Evolutionary conservation across 2,113 vertebrate species (phyloP).

Genomic region (Romanogobio albipinnatus): DNA sequence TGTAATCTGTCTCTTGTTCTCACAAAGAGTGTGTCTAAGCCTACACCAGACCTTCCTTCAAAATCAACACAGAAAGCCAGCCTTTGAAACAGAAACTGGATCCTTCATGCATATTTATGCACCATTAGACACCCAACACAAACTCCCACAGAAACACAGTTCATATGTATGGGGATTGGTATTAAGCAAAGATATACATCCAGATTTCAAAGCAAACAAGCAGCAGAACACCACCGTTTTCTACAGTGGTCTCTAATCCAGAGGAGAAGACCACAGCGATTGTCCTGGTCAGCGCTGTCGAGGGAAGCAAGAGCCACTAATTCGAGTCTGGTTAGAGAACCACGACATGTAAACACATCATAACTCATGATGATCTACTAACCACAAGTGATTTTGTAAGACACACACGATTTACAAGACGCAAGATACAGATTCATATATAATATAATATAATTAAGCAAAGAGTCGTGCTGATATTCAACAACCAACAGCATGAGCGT

Average conservation of each 20-base stretch:
- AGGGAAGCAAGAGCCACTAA: constrained; percentile 62
- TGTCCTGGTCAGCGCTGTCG: constrained; percentile 58
- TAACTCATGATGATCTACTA: constrained; percentile 52
- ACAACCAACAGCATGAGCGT: neutral
- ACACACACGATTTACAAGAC: neutral
- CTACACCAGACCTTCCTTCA: constrained; percentile 26
- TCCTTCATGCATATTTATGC: constrained; percentile 2
- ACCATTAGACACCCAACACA: constrained; percentile 1
- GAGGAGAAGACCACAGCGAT: constrained; percentile 56
- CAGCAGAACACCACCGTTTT: neutral
- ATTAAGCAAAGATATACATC: neutral
- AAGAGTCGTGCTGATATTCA: neutral
- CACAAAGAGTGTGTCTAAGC: constrained; percentile 43
- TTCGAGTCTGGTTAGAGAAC: constrained; percentile 59
- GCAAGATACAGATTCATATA: neutral
- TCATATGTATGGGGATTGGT: constrained; percentile 1
- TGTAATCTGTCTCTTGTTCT: constrained; percentile 55
- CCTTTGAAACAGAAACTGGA: neutral
- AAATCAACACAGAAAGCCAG: constrained; percentile 27
- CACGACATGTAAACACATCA: constrained; percentile 60
- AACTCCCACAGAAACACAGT: constrained; percentile 5
- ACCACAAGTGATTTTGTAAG: neutral
- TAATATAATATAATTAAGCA: neutral
- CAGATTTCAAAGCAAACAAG: neutral
- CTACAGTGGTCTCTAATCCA: constrained; percentile 4